Evolutionary conservation across 2,888 invertebrate genomes (phyloP).

Genomic region (Actias luna): DNA sequence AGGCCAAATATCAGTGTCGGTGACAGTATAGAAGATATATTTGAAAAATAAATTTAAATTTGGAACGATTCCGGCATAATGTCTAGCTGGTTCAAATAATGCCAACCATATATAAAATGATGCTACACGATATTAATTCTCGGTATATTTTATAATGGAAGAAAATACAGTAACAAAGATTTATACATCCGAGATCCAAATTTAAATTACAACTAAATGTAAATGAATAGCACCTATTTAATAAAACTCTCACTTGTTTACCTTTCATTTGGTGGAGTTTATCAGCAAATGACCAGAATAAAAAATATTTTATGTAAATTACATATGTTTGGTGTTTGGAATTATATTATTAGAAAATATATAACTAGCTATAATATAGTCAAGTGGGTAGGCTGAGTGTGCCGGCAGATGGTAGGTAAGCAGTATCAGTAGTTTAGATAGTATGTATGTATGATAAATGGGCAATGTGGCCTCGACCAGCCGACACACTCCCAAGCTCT

Average conservation of each 20-base stretch:
- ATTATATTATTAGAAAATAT: neutral
- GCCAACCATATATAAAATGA: neutral
- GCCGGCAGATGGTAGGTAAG: conserved; percentile 12
- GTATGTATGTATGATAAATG: conserved; percentile 61
- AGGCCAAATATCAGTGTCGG: conserved; percentile 59
- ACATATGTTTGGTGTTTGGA: neutral
- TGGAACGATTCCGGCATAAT: conserved; percentile 10
- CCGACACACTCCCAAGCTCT: conserved; percentile 67
- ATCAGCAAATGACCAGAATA: conserved; percentile 5
- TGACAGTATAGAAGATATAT: conserved; percentile 39
- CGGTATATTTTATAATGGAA: neutral
- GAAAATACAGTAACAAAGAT: neutral
- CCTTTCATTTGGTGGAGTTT: neutral
- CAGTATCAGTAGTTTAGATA: conserved; percentile 30
- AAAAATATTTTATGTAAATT: conserved; percentile 8
- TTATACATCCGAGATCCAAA: neutral
- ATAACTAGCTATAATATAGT: conserved; percentile 1
- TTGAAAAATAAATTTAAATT: conserved; percentile 26
- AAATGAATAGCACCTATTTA: conserved; percentile 8
- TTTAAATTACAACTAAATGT: conserved; percentile 3
- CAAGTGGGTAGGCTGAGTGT: neutral
- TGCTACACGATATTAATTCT: neutral
- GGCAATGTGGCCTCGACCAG: conserved; percentile 71
- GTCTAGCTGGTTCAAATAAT: neutral
- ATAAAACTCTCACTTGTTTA: conserved; percentile 6